A percentile compares a stretch with the other conserved stretches of the same genome.
Conservation (phyloP, 1,140 invertebrate species). For the Venturia canescens region DNA sequence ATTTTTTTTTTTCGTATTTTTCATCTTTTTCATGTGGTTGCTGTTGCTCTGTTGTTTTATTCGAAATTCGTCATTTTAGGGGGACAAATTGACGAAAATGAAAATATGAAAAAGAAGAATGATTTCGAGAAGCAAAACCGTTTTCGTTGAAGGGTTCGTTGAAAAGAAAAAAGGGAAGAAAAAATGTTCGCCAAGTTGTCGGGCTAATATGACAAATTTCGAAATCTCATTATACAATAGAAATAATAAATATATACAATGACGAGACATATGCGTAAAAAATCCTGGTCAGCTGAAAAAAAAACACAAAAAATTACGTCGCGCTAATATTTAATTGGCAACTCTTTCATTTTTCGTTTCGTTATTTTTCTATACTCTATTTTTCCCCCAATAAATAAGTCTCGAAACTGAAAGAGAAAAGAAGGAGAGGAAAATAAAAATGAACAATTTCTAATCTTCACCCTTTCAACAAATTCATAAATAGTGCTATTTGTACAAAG, state of each 20-base stretch:
- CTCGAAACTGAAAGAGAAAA: background rate
- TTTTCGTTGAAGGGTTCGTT: background rate
- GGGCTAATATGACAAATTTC: constrained; percentile 52
- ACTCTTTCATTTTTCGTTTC: constrained; percentile 20
- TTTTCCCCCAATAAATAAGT: constrained; percentile 36
- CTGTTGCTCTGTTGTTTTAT: background rate
- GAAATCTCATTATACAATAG: constrained; percentile 63
- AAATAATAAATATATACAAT: constrained; percentile 75
- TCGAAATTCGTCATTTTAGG: constrained; percentile 7
- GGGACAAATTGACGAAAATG: background rate
- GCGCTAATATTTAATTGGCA: background rate
- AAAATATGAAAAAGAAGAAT: no score
- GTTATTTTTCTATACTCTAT: background rate
- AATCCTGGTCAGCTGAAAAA: constrained; percentile 8
- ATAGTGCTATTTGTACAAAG: constrained; percentile 70
- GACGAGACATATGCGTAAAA: constrained; percentile 55
- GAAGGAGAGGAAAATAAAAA: no score
- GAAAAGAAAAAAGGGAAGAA: no score
- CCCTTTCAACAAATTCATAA: constrained; percentile 61
- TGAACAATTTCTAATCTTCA: constrained; percentile 7
- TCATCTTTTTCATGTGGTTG: background rate
- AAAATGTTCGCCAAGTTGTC: background rate
- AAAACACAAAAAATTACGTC: constrained; percentile 26
- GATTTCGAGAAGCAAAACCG: background rate
- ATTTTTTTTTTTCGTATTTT: constrained; percentile 52